A percentile compares a stretch with the other conserved stretches of the same genome.
Conservation (phyloP, 2,888 invertebrate genomes). For the Hypsopygia costalis region DNA sequence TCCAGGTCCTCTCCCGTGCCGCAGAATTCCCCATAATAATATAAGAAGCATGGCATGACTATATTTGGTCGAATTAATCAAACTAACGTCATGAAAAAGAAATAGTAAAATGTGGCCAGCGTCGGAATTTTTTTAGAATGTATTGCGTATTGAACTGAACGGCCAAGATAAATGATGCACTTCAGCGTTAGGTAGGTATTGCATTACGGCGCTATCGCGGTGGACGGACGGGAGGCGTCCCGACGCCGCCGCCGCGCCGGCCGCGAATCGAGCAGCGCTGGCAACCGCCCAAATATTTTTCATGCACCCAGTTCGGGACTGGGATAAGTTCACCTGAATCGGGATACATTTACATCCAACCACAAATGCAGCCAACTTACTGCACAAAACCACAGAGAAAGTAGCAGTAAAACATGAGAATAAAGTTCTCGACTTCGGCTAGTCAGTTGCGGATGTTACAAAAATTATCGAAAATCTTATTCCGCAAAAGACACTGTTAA, state of each 20-base stretch:
- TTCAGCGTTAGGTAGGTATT: constrained; percentile 40
- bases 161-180: constrained; percentile 33
- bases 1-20: too few relatives aligned
- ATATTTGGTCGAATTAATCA: neutral
- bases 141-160: constrained; percentile 10
- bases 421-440: too few relatives aligned
- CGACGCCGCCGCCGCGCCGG: constrained; percentile 29
- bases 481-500: too few relatives aligned
- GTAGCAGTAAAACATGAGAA: too few relatives aligned
- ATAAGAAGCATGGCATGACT: too few relatives aligned
- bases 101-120: neutral
- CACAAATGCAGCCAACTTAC: constrained; percentile 17
- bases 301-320: constrained; percentile 56
- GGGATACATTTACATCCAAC: constrained; percentile 47
- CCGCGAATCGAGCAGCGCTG: constrained; percentile 57
- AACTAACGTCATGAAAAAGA: too few relatives aligned
- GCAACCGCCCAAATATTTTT: constrained; percentile 70
- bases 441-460: too few relatives aligned
- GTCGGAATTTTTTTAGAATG: neutral
- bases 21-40: too few relatives aligned
- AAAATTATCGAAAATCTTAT: too few relatives aligned
- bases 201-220: constrained; percentile 54
- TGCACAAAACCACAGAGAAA: too few relatives aligned
- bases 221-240: constrained; percentile 38
- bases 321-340: constrained; percentile 74